These are phyloP conservation scores for Lacerta agilis DNA, from an alignment of 2,797 vertebrate genomes.

Conservation along the genomic window DNA sequence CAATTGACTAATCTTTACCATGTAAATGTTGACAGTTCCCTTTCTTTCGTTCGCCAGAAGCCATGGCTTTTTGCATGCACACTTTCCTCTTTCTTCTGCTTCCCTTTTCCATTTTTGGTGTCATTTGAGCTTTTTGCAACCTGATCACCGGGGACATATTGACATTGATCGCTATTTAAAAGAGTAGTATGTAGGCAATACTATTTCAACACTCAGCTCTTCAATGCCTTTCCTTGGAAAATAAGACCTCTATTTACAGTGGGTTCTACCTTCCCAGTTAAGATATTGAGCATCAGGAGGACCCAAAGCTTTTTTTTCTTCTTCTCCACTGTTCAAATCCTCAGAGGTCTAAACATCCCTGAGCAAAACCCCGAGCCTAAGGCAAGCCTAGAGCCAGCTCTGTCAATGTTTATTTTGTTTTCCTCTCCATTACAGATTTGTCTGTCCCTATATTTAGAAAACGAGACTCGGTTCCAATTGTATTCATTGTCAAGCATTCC, in stretches of 20 bases:
- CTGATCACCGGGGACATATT: not conserved
- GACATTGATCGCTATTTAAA: not conserved
- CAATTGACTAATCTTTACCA: too few relatives aligned
- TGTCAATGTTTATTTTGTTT: slow-evolving; percentile 7
- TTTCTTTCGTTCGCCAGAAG: not conserved
- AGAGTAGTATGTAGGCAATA: not conserved
- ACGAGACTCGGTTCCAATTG: not conserved
- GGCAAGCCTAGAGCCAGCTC: not conserved
- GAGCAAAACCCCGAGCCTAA: not conserved
- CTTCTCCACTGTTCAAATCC: not conserved
- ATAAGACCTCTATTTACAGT: not conserved
- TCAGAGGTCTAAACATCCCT: not conserved
- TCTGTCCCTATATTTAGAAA: not conserved
- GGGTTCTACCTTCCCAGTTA: not conserved
- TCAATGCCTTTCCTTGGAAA: not conserved
- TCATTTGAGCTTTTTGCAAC: not conserved
- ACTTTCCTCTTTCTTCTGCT: not conserved
- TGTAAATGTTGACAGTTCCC: not conserved
- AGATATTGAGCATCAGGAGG: not conserved
- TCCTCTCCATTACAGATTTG: not conserved
- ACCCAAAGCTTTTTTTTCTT: not conserved
- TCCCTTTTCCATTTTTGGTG: not conserved
- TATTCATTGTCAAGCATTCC: slow-evolving; percentile 3
- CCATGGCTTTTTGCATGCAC: not conserved
- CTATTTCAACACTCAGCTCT: not conserved